A percentile compares a stretch with the other conserved stretches of the same genome.
These are phyloP conservation scores for Malacoraja senta DNA, from an alignment of 2,797 vertebrate genomes.

Conservation along the genomic window DNA sequence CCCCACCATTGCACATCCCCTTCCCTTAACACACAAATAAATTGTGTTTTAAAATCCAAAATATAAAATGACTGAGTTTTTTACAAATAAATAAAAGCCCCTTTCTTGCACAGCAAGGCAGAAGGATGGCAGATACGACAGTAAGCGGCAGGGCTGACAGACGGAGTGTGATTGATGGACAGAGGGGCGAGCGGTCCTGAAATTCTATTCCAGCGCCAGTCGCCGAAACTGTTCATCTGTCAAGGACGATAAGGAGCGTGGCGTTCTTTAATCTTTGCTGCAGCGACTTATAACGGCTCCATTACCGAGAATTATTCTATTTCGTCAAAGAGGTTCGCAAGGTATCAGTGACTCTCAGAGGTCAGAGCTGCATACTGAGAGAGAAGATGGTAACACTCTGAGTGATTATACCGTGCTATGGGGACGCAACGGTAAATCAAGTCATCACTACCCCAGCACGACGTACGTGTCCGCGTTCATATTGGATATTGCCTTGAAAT, in stretches of 20 bases:
- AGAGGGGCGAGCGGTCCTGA: not conserved
- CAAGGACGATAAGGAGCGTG: slow-evolving; percentile 18
- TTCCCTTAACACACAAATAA: not conserved
- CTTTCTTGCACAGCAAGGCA: too few species aligned
- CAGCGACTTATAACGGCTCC: not conserved
- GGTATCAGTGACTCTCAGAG: not conserved
- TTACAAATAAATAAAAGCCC: too few species aligned
- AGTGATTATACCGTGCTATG: not conserved
- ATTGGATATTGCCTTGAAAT: not conserved
- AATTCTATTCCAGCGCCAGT: slow-evolving; percentile 14
- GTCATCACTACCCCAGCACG: not conserved
- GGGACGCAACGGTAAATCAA: not conserved
- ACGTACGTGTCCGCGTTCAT: not conserved
- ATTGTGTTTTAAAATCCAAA: not conserved
- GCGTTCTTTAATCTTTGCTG: not conserved
- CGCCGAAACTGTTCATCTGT: not conserved
- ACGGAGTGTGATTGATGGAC: not conserved
- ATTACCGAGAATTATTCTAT: slow-evolving; percentile 23
- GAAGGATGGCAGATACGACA: not conserved
- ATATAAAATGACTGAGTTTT: not conserved
- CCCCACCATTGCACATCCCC: not conserved
- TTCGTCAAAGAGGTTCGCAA: not conserved
- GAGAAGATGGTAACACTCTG: not conserved
- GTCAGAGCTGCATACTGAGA: not conserved
- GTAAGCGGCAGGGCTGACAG: not conserved